Conservation (phyloP, 2,797 vertebrate species). For the Trachops cirrhosus region DNA sequence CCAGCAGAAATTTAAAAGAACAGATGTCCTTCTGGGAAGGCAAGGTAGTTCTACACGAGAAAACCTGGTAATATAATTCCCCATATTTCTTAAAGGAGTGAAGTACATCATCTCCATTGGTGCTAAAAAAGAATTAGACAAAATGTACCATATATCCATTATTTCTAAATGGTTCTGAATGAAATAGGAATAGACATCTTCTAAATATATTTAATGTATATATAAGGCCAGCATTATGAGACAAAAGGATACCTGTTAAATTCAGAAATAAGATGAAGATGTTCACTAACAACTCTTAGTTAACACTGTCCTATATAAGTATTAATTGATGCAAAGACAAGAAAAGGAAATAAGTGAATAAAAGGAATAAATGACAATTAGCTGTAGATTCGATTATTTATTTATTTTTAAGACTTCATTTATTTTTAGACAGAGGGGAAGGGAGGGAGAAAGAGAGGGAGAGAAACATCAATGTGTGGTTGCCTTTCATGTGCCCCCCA, state of each 20-base stretch:
- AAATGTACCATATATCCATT: not conserved
- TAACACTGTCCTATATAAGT: not conserved
- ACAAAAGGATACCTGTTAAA: not conserved
- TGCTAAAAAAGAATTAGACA: not conserved
- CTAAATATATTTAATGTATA: not conserved
- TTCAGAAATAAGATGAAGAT: not conserved
- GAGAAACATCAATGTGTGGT: too few species aligned
- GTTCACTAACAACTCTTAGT: not conserved
- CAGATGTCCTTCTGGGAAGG: not conserved
- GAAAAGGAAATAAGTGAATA: not conserved
- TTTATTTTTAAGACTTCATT: too few species aligned
- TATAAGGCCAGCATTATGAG: not conserved
- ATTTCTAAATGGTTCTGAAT: not conserved
- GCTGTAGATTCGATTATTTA: not conserved
- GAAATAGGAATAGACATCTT: not conserved
- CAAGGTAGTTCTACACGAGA: not conserved
- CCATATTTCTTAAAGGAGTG: not conserved
- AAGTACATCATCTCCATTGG: not conserved
- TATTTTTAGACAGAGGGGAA: too few species aligned
- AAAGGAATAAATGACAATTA: not conserved
- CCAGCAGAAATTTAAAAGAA: not conserved
- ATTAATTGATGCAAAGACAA: not conserved
- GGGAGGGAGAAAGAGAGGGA: too few species aligned
- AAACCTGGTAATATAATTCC: not conserved
- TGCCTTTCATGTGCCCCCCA: too few species aligned